phyloP scores from a whole-genome alignment of 1,140 invertebrate genomes.

The Acromyrmex heyeri region DNA sequence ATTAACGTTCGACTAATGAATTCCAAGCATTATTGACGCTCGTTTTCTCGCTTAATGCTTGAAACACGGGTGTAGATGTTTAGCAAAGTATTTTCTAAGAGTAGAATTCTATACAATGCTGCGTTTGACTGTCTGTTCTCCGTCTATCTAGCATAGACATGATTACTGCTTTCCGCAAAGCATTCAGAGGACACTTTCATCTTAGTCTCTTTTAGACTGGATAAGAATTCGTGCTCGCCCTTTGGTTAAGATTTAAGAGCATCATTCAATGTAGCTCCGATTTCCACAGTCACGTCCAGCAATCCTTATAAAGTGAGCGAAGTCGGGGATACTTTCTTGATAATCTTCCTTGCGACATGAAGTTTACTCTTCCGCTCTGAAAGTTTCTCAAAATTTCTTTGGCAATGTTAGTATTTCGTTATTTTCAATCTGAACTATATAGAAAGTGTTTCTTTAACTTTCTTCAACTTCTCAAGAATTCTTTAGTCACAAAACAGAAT shows the following conservation, averaged over 20 bases:
- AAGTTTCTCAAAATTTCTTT: constrained; percentile 36
- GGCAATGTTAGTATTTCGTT: constrained; percentile 7
- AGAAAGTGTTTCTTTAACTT: constrained; percentile 16
- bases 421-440: constrained; percentile 21
- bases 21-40: background rate
- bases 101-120: constrained; percentile 38
- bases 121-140: constrained; percentile 26
- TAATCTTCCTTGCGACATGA: constrained; percentile 30
- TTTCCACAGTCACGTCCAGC: constrained; percentile 49
- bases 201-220: constrained; percentile 27
- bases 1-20: background rate
- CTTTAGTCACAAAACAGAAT: background rate
- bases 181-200: constrained; percentile 59
- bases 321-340: constrained; percentile 33
- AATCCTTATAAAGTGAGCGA: constrained; percentile 29
- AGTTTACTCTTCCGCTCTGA: constrained; percentile 41
- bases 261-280: constrained; percentile 54
- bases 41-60: background rate
- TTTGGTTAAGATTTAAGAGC: constrained; percentile 17
- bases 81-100: constrained; percentile 23
- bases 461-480: background rate
- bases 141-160: constrained; percentile 8
- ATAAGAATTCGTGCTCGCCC: constrained; percentile 37
- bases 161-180: constrained; percentile 48
- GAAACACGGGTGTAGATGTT: background rate